Conservation (phyloP, 2,797 vertebrate genomes). For the Melopsittacus undulatus region DNA sequence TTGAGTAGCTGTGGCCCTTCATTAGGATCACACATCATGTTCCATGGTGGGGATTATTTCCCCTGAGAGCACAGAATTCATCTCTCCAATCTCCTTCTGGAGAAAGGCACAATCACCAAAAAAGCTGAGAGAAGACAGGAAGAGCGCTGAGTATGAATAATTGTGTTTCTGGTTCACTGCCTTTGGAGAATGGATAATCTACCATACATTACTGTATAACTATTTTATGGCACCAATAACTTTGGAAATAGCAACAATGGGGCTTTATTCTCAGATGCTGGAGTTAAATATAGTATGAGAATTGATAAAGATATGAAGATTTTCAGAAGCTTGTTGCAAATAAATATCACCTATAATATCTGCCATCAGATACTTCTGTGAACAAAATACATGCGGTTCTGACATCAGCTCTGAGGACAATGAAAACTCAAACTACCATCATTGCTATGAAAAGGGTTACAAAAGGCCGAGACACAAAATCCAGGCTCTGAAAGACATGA, state of each 20-base stretch:
- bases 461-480: background rate
- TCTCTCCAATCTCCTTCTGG: constrained; percentile 41
- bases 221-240: background rate
- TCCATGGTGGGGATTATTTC: background rate
- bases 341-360: background rate
- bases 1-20: background rate
- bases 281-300: background rate
- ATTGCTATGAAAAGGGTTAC: background rate
- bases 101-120: constrained; percentile 43
- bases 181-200: constrained; percentile 17
- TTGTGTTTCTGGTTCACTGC: background rate
- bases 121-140: background rate
- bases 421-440: background rate
- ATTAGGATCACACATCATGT: background rate
- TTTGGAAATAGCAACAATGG: background rate
- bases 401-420: background rate
- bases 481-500: background rate
- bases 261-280: background rate
- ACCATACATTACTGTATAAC: background rate
- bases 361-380: background rate
- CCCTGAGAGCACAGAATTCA: background rate
- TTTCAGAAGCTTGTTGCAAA: background rate
- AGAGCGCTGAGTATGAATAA: background rate
- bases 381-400: background rate
- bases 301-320: background rate